Percentiles rank a stretch among this genome's conserved stretches.
These are phyloP conservation scores for Camarhynchus parvulus DNA, from an alignment of 2,113 vertebrate species.

Conservation along the genomic window DNA sequence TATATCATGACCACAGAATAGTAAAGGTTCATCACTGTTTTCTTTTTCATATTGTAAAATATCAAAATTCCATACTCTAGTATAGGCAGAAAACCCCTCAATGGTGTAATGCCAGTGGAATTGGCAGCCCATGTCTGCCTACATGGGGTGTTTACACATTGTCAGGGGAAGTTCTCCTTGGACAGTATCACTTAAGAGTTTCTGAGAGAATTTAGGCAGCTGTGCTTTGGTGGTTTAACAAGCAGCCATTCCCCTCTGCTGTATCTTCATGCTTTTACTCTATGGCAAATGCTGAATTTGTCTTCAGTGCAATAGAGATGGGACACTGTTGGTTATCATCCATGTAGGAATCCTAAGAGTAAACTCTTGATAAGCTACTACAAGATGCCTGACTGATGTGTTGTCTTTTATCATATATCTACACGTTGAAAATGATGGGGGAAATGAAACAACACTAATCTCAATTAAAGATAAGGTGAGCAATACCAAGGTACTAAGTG, in stretches of 20 bases:
- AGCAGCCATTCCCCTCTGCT: not conserved
- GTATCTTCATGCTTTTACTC: not conserved
- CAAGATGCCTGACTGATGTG: not conserved
- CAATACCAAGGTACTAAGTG: not conserved
- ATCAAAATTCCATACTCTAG: not conserved
- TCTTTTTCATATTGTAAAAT: not conserved
- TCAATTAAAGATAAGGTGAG: not conserved
- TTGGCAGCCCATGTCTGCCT: not conserved
- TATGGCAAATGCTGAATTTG: not conserved
- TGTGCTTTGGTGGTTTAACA: not conserved
- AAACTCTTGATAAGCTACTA: not conserved
- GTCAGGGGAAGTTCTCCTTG: not conserved
- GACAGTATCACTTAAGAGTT: not conserved
- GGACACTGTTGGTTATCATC: not conserved
- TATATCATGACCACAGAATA: not conserved
- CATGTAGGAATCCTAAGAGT: not conserved
- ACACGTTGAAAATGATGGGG: not conserved
- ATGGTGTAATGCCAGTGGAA: not conserved
- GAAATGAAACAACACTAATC: not conserved
- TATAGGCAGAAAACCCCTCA: rapidly evolving
- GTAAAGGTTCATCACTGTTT: not conserved
- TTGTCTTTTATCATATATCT: not conserved
- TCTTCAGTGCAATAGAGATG: not conserved
- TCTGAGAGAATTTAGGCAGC: not conserved
- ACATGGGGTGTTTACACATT: rapidly evolving